Base-by-base conservation (phyloP, 2,888 invertebrate species). In the Tubulanus polymorphus region DNA sequence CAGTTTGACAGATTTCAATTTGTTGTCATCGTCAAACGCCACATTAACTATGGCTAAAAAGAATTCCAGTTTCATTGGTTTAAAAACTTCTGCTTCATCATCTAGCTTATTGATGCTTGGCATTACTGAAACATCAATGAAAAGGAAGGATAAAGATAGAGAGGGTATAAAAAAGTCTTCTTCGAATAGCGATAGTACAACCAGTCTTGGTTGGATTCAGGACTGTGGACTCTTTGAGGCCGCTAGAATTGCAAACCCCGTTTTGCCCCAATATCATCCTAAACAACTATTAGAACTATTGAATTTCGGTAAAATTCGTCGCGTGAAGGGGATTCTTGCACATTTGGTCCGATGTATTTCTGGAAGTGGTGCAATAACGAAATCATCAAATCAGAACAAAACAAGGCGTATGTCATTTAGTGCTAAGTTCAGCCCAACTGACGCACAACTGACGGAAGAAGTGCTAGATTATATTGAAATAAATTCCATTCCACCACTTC, bases 181-280 rank as follows among this genome's bases (percentile, higher is more conserved):
- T 45, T 63, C 65, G 3, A 63, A 67, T 15, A 71, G 69, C 61
- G 73, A 75, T 47, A 73, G 71, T 54, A 59, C 65, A n/a, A 59
- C 67, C 18, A 71, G 70, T 60, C 55, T 74, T 45, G 63, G 65
- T 25, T 63, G 74, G 48, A 72, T 74, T 41, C 71, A 75, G 55
- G 79, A 79, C 57, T 74, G 75, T 61, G 81, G 81, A 15, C 80
- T 99, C 51, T 99, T 99, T 80, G 97, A 99, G 80, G 96, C 97
- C 0, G 93, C 95, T 3, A 86, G 95, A 60, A 90, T 96, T 74
- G 95, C 96, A 0, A 97, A 94, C 70, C 97, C 97, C 0, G 95
- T 97, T 41, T 81, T 99, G 57, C 99, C 99, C 0, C 99, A 99
- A 73, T 99, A 99, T 78, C 99, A 99, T 81, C 99, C 99, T 0